Percentiles rank a stretch among this genome's conserved stretches.
phyloP scores from a whole-genome alignment of 2,113 vertebrate species.

The Camelus dromedarius region DNA sequence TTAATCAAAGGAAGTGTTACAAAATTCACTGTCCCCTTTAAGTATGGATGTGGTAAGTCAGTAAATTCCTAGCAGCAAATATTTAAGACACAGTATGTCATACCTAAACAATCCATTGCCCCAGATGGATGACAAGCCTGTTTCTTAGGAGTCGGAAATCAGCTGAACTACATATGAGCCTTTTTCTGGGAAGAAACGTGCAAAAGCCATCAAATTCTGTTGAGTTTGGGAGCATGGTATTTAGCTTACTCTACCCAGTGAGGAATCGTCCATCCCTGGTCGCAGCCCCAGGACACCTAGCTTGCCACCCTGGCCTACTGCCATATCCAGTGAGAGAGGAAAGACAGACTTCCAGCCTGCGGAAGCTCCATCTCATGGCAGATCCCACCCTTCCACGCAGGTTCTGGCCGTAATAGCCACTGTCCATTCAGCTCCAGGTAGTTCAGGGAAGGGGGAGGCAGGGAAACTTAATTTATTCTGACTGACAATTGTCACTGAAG shows the following conservation, averaged over 20 bases:
- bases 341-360: not conserved
- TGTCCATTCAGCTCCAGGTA: slow-evolving; percentile 35
- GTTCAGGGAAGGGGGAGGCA: slow-evolving; percentile 31
- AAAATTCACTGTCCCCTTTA: not conserved
- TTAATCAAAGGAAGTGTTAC: not conserved
- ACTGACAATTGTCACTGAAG: slow-evolving; percentile 75
- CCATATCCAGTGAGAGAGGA: not conserved
- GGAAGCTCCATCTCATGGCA: not conserved
- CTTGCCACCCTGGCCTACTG: not conserved
- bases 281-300: not conserved
- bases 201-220: not conserved
- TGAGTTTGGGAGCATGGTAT: not conserved
- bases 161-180: not conserved
- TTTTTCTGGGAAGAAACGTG: not conserved
- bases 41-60: not conserved
- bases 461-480: slow-evolving; percentile 75
- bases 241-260: not conserved
- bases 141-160: slow-evolving; percentile 8
- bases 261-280: not conserved
- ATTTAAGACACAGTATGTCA: not conserved
- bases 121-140: not conserved
- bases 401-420: slow-evolving; percentile 52
- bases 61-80: not conserved
- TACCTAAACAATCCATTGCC: not conserved
- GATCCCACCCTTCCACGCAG: not conserved